phyloP scores from a whole-genome alignment of 2,113 vertebrate genomes.

The Azemiops feae region DNA sequence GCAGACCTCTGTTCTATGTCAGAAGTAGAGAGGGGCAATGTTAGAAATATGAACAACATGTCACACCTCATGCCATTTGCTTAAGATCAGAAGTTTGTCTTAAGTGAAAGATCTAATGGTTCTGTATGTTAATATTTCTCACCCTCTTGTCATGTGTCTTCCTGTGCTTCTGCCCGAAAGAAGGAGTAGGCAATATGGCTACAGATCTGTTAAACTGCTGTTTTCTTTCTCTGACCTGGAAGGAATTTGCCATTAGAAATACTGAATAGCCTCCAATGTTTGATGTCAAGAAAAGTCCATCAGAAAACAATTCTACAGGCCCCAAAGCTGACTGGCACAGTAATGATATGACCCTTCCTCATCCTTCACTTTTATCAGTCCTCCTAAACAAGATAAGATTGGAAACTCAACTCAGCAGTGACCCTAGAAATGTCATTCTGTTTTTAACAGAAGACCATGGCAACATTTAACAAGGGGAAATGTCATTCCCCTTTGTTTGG shows the following conservation, averaged over 20 bases:
- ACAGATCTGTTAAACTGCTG: background rate
- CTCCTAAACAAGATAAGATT: slow-evolving; percentile 55
- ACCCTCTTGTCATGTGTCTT: slow-evolving; percentile 16
- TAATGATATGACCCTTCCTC: background rate
- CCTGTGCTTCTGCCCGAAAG: background rate
- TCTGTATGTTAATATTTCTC: slow-evolving; percentile 45
- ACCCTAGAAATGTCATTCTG: slow-evolving; percentile 23
- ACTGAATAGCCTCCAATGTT: slow-evolving; percentile 18
- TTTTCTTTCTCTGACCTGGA: background rate
- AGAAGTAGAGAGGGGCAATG: background rate
- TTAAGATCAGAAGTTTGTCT: slow-evolving; percentile 40
- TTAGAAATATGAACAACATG: slow-evolving; percentile 46
- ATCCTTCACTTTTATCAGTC: slow-evolving; percentile 36
- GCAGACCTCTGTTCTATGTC: background rate
- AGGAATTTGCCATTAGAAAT: slow-evolving; percentile 19
- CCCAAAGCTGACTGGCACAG: background rate
- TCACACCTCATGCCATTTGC: slow-evolving; percentile 46
- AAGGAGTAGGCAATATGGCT: background rate
- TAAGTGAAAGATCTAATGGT: slow-evolving; percentile 33
- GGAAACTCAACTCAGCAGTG: slow-evolving; percentile 25
- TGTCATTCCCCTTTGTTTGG: background rate
- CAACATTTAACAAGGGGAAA: slow-evolving; percentile 15
- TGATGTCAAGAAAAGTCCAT: slow-evolving; percentile 38
- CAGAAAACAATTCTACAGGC: slow-evolving; percentile 41
- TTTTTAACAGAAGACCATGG: background rate